phyloP scores from a whole-genome alignment of 2,113 vertebrate species.

The Apteryx mantelli region DNA sequence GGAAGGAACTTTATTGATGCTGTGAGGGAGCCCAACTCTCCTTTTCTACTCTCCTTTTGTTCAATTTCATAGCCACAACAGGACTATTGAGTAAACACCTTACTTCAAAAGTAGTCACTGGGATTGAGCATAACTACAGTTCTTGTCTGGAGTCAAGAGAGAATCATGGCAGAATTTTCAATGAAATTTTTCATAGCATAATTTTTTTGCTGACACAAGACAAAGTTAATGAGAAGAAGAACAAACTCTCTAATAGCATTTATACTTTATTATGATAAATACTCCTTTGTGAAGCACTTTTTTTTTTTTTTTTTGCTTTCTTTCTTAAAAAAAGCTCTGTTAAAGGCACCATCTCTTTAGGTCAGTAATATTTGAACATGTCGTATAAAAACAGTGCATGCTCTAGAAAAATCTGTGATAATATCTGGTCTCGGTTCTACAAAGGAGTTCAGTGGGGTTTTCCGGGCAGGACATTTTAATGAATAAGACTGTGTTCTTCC shows the following conservation, averaged over 20 bases:
- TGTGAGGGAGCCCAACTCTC: fast-evolving
- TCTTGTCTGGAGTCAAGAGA: not conserved
- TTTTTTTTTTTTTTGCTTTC: not conserved
- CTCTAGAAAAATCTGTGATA: not conserved
- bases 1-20: fast-evolving
- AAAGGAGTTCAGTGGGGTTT: not conserved
- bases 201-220: not conserved
- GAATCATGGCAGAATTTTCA: not conserved
- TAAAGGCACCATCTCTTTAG: not conserved
- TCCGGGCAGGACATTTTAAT: not conserved
- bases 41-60: not conserved
- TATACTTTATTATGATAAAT: not conserved
- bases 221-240: not conserved
- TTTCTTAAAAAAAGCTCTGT: not conserved
- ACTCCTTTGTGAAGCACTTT: not conserved
- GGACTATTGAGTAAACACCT: not conserved
- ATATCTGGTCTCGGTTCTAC: not conserved
- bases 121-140: not conserved
- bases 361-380: not conserved
- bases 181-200: not conserved
- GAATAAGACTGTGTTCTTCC: not conserved
- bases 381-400: not conserved
- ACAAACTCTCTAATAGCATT: not conserved
- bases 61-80: not conserved
- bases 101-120: not conserved